These are phyloP conservation scores for Penaeus japonicus DNA, from an alignment of 1,140 invertebrate genomes.

Conservation along the genomic window DNA sequence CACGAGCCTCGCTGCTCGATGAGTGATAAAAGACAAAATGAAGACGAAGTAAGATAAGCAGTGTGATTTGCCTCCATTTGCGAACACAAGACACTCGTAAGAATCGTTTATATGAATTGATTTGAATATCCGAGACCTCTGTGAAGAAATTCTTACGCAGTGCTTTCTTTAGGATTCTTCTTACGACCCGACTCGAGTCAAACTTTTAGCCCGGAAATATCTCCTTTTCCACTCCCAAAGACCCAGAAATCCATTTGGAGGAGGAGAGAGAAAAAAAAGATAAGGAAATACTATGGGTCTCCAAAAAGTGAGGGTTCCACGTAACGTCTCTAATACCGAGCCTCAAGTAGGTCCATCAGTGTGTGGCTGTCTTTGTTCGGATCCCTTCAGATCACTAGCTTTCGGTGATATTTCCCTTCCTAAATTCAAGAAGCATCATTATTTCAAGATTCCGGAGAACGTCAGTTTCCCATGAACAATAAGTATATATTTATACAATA, in stretches of 20 bases:
- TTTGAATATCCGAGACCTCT: no score
- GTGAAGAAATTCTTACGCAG: no score
- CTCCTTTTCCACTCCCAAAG: not conserved
- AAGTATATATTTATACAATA: no score
- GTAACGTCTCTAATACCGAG: slow-evolving; percentile 26
- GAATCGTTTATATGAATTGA: no score
- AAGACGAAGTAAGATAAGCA: no score
- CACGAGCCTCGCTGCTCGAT: no score
- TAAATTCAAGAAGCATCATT: not conserved
- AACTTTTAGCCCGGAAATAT: slow-evolving; percentile 10
- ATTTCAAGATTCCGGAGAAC: not conserved
- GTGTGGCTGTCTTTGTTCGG: slow-evolving; percentile 26
- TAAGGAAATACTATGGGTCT: slow-evolving; percentile 35
- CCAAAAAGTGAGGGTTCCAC: not conserved
- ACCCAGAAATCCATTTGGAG: slow-evolving; percentile 10
- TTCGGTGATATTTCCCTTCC: not conserved
- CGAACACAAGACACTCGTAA: no score
- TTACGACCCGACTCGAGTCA: no score
- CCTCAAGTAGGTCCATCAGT: slow-evolving; percentile 46
- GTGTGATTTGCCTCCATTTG: no score
- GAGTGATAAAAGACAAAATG: no score
- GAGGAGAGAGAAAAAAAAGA: not conserved
- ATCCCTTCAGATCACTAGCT: not conserved
- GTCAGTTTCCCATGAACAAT: no score
- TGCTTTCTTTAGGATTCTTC: no score